Evolutionary conservation across 2,113 vertebrate species (phyloP), one percentile per base, ranked within the genome.

Genomic region (Brachypteracias leptosomus): DNA sequence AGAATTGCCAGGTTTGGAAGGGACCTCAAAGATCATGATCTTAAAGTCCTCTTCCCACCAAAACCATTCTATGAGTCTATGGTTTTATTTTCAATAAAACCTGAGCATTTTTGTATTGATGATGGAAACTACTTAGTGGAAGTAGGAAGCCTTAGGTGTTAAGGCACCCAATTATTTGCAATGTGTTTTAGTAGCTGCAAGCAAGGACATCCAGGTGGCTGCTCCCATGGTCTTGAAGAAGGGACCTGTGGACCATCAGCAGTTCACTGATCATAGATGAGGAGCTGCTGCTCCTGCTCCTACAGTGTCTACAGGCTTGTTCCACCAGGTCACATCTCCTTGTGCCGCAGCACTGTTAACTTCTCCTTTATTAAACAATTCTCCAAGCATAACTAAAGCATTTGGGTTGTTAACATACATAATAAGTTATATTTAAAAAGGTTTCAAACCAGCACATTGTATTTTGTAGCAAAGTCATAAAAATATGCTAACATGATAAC

Each of bases 401-500:
- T 97, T 94, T 89, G 40, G 36, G 29, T 96, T 97, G 87, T 93
- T 95, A 92, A 76, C 87, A 74, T 94, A 81, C 17, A 83, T 88
- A 94, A 66, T 78, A 97, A 94, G 87, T 92, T 94, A 89, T 91
- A 74, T 89, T 97, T 95, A 94, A 94, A 68, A 90, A 77, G 78
- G 36, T 57, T 97, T 97, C 88, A 96, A 95, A 96, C 88, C 70
- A 94, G 81, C 80, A 96, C 89, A 91, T 79, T 96, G 86, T 97
- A 96, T 97, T 97, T 97, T 92, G 61, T 88, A 85, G 70, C n/a
- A 40, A 97, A 96, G 62, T 95, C 51, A 96, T 89, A 96, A 95
- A 97, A 97, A 96, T 93, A 96, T 90, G 95, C 65, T 95, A 98
- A 90, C 61, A 78, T 94, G 93, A 91, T 91, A 91, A 81, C 84